These are phyloP conservation scores for Micromys minutus DNA, from an alignment of 2,113 vertebrate genomes.

Conservation along the genomic window DNA sequence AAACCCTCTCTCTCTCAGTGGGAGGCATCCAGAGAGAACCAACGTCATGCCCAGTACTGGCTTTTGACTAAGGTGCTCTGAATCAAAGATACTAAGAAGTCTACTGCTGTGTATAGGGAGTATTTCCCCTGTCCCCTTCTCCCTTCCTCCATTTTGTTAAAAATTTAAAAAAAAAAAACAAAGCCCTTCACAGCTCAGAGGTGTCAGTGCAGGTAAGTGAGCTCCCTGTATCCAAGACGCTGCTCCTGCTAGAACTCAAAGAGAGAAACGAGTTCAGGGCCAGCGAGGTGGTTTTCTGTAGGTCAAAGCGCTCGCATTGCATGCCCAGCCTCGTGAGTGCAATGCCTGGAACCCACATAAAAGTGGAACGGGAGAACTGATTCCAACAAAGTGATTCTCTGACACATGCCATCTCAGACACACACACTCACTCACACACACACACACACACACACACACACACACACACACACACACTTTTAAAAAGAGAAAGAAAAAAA, in stretches of 20 bases:
- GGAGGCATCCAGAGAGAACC: neutral
- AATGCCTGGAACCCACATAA: neutral
- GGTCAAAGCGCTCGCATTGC: too few species aligned
- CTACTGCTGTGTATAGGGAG: neutral
- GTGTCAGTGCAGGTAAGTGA: accelerated
- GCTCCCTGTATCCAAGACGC: neutral
- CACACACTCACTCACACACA: neutral
- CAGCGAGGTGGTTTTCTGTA: neutral
- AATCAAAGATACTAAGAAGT: neutral
- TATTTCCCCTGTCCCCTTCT: too few species aligned
- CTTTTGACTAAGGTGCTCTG: neutral
- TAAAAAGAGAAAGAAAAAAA: neutral
- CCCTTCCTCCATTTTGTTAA: neutral
- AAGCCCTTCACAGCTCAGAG: neutral
- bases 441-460: neutral
- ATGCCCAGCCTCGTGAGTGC: neutral
- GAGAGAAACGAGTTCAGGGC: neutral
- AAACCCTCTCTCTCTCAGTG: neutral
- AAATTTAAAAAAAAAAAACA: neutral
- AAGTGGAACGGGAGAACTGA: neutral
- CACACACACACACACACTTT: neutral
- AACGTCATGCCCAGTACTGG: neutral
- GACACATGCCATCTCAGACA: neutral
- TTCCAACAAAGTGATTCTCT: neutral
- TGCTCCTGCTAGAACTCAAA: neutral